Conservation (phyloP, 2,888 invertebrate genomes). For the Drosophila quinaria region DNA sequence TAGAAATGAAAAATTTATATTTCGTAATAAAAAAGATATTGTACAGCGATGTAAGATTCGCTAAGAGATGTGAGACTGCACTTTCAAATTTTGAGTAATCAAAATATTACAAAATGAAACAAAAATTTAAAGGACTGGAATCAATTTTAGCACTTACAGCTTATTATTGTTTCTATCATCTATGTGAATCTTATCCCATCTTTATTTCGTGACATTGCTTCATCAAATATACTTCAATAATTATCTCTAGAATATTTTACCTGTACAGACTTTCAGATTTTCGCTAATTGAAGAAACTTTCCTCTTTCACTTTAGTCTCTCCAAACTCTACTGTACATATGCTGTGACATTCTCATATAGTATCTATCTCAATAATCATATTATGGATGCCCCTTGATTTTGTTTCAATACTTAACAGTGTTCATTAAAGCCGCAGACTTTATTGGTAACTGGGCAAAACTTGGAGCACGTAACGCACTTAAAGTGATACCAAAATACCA, state of each 20-base stretch:
- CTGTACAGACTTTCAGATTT: background rate
- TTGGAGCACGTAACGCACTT: slow-evolving; percentile 32
- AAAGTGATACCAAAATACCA: slow-evolving; percentile 31
- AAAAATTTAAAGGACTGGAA: too few species aligned
- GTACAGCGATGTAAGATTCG: too few species aligned
- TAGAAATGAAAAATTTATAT: too few species aligned
- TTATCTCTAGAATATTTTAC: background rate
- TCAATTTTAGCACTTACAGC: too few species aligned
- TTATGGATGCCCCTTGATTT: background rate
- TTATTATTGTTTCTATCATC: too few species aligned
- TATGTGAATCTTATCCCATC: background rate
- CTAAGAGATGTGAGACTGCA: too few species aligned
- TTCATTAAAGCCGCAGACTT: slow-evolving; percentile 31
- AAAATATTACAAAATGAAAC: too few species aligned
- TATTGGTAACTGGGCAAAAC: slow-evolving; percentile 9
- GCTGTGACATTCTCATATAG: background rate
- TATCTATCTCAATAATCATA: slow-evolving; percentile 6
- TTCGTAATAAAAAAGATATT: too few species aligned
- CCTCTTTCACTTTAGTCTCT: background rate
- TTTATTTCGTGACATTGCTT: background rate
- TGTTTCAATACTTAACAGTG: background rate
- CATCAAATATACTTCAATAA: background rate
- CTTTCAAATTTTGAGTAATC: too few species aligned
- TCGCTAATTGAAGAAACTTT: background rate
- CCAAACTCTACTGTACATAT: background rate